Evolutionary conservation across 2,113 vertebrate species (phyloP).

Genomic region (Haemorhous mexicanus): DNA sequence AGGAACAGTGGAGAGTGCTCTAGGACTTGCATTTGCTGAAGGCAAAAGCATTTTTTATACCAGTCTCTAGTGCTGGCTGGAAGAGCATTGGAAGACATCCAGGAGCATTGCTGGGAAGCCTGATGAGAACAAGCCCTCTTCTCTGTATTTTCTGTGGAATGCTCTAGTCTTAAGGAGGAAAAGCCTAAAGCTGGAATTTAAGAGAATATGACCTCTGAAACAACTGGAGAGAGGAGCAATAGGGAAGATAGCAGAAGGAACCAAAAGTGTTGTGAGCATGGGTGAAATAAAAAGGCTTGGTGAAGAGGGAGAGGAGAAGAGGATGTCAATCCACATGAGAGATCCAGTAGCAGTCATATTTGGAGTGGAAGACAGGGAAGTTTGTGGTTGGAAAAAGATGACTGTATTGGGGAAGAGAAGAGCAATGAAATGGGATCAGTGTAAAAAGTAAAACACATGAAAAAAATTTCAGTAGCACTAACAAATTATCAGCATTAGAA

Average conservation of each 20-base stretch:
- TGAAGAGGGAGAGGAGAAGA: neutral
- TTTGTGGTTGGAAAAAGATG: neutral
- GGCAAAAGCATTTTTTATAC: neutral
- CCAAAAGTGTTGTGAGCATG: neutral
- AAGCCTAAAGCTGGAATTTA: neutral
- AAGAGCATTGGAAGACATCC: neutral
- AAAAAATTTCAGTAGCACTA: neutral
- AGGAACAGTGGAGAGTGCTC: neutral
- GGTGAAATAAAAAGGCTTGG: neutral
- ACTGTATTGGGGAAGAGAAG: neutral
- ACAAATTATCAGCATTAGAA: neutral
- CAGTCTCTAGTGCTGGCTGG: neutral
- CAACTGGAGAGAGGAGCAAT: neutral
- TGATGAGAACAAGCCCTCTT: neutral
- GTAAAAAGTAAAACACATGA: neutral
- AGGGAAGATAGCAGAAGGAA: neutral
- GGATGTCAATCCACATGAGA: neutral
- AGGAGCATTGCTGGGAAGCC: neutral
- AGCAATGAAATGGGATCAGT: neutral
- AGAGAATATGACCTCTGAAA: neutral
- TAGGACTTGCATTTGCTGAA: neutral
- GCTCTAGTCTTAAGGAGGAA: neutral
- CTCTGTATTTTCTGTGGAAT: neutral
- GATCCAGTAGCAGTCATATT: neutral
- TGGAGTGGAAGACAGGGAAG: neutral